Evolutionary conservation across 92 coral and sea anemone genomes (phyloP), one percentile per base, ranked within the genome.

Genomic region (Diadumene lineata): DNA sequence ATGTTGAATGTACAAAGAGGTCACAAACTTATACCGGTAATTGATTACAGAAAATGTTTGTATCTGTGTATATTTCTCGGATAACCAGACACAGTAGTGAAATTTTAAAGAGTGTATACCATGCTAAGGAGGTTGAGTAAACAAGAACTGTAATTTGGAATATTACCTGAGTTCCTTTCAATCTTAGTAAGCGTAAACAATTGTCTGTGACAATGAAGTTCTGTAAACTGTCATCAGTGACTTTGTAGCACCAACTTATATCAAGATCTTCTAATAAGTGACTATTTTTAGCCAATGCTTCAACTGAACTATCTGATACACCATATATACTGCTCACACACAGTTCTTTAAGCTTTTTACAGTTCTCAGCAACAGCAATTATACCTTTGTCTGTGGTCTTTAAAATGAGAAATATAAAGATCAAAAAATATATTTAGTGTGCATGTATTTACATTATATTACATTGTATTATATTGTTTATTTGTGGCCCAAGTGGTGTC

Each of bases 281-380:
- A 27, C 90, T 80, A 60, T 74, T 55, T 33, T 31, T 76, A 18
- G 87, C 82, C 61, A 91, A 50, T 32, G 73, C 50, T 69, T 32
- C 68, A 0, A 91, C 70, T 16, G 87, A 78, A 72, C 67, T 68
- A 82, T 91, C 92, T 62, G 97, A 77, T 24, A 91, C 87, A 50
- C 97, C 97, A 84, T 91, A 91, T 38, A 90, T 88, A 56, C 92
- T 87, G 46, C 97, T 91, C 53, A 91, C 92, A 82, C 79, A 74
- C 27, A 91, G 74, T 34, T 88, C 93, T 70, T 61, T 43, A 48
- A 91, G 90, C 50, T 79, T 82, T 65, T 63, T 50, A 58, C 92
- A 91, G 34, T 70, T 56, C 11, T 78, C 65, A 48, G 84, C 63
- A 64, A 81, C 66, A 33, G 89, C 85, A 15, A 79, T 46, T 31